Evolutionary conservation across 2,888 invertebrate species (phyloP), one percentile per base, ranked within the genome.

Genomic region (Nasonovia ribisnigri): DNA sequence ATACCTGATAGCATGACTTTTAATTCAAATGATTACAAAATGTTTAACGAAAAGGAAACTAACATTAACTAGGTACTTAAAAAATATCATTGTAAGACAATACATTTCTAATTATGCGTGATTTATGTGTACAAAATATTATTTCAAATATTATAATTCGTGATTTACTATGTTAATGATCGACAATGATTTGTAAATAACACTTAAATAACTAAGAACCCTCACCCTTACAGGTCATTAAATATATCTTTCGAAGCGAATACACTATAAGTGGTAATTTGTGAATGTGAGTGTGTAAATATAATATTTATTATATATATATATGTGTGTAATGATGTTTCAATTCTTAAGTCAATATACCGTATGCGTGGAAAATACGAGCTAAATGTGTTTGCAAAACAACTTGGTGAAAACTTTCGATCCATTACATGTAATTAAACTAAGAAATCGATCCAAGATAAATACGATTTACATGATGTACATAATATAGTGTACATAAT

Each of bases 391-490:
- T 90, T 90, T 90, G n/a, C 90, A 36, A 77, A 77, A 90, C 77
- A 48, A 90, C 90, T 77, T 36, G 67, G 77, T 16, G 90, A 36
- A 90, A 90, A 77, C 90, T 48, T 90, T 90, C 90, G 24, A 90
- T 48, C 90, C 77, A 48, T 77, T 77, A 48, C 90, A 77, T 77
- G 46, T 90, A 90, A 90, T 90, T 48, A 48, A 36, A 29, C 46
- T 29, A n/a, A 24, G 67, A 36, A 90, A 48, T 77, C 67, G 36
- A 90, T 90, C 90, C 48, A 48, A 90, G 36, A 77, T 77, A 67
- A 24, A 90, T 36, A 54, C 51, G 51, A 20, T n/a, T n/a, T n/a
- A 13, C 5, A 67, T n/a, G 1, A 67, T 67, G n/a, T n/a, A 11
- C 0, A 2, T n/a, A 13, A 67, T 67, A 16, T n/a, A 67, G 43